Percentiles rank a stretch among this genome's conserved stretches.
These are phyloP conservation scores for Protobothrops mucrosquamatus DNA, from an alignment of 2,113 vertebrate genomes.

Conservation along the genomic window DNA sequence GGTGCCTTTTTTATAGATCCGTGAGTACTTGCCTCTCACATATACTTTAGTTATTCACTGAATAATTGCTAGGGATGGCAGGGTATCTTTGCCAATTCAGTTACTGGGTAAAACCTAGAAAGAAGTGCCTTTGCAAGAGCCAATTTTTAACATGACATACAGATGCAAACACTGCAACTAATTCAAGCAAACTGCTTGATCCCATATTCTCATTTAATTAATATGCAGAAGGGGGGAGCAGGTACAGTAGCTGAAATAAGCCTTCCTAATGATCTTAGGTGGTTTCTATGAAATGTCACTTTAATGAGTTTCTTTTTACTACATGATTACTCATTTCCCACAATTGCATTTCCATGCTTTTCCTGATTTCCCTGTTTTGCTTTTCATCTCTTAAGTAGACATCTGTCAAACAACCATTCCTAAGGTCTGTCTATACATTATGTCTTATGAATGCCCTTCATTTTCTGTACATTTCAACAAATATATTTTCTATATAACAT, in stretches of 20 bases:
- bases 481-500: neutral
- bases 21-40: neutral
- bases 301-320: neutral
- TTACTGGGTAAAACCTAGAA: neutral
- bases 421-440: neutral
- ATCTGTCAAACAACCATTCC: neutral
- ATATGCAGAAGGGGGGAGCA: neutral
- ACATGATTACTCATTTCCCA: neutral
- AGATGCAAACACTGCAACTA: neutral
- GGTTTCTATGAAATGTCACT: neutral
- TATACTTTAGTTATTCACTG: neutral
- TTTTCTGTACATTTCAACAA: neutral
- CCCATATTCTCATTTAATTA: neutral
- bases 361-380: neutral
- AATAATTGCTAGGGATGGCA: no score
- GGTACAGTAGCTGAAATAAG: neutral
- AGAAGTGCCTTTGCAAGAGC: neutral
- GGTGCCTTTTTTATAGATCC: neutral
- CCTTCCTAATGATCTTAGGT: neutral
- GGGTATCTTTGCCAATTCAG: neutral
- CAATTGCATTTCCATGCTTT: neutral
- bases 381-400: neutral
- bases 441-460: neutral
- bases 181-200: neutral
- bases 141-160: neutral